These are phyloP conservation scores for Pachypsylla venusta DNA, from an alignment of 1,140 invertebrate genomes.

Conservation along the genomic window DNA sequence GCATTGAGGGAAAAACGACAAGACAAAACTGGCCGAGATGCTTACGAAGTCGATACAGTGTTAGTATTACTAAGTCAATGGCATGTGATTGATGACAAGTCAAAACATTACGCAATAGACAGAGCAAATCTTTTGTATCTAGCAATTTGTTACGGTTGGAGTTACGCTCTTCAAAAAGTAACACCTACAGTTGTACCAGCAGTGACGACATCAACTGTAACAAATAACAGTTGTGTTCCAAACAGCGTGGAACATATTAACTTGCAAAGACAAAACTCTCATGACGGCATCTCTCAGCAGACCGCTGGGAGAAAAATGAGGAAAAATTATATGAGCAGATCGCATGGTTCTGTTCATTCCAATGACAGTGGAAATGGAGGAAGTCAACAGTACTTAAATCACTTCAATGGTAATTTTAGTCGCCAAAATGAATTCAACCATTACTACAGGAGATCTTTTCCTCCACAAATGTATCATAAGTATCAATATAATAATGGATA, in stretches of 20 bases:
- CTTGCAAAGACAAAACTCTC: background rate
- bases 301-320: background rate
- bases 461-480: background rate
- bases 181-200: background rate
- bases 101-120: slow-evolving; percentile 8
- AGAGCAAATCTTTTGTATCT: background rate
- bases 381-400: background rate
- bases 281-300: background rate
- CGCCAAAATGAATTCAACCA: background rate
- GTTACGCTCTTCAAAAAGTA: background rate
- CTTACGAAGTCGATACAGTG: slow-evolving; percentile 4
- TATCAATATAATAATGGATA: too few relatives aligned
- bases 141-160: slow-evolving; percentile 1
- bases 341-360: background rate
- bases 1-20: slow-evolving; percentile 6
- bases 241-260: too few relatives aligned
- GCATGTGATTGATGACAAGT: background rate
- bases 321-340: background rate
- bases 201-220: background rate
- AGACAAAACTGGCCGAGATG: slow-evolving; percentile 3
- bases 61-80: background rate
- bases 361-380: background rate
- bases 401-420: background rate
- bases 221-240: background rate
- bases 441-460: background rate